A percentile compares a stretch with the other conserved stretches of the same genome.
phyloP scores from a whole-genome alignment of 2,888 invertebrate genomes.

The Hyposoter dolosus region DNA sequence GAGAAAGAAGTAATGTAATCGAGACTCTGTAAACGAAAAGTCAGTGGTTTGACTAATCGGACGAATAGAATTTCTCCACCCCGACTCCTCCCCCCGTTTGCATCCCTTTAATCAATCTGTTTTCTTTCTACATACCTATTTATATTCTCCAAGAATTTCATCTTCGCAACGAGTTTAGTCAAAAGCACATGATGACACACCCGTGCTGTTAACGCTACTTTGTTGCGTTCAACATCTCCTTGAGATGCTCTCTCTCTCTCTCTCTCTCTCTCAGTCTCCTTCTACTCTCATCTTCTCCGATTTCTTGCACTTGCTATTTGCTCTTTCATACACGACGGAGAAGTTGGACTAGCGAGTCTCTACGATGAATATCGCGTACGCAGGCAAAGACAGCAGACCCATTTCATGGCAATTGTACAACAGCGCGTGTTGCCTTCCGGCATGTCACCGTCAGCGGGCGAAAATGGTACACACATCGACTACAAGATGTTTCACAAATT shows the following conservation, averaged over 20 bases:
- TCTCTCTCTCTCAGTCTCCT: background rate
- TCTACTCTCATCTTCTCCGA: background rate
- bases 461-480: constrained; percentile 8
- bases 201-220: constrained; percentile 53
- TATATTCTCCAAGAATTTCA: constrained; percentile 44
- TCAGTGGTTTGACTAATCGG: constrained; percentile 47
- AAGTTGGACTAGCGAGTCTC: constrained; percentile 14
- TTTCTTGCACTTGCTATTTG: constrained; percentile 28
- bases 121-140: background rate
- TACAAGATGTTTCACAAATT: constrained; percentile 22
- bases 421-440: constrained; percentile 32
- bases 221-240: constrained; percentile 45
- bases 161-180: constrained; percentile 34
- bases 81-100: background rate
- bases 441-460: constrained; percentile 38
- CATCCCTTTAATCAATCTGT: background rate
- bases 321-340: constrained; percentile 11
- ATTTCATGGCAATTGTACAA: constrained; percentile 30
- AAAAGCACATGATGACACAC: constrained; percentile 21
- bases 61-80: constrained; percentile 35
- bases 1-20: constrained; percentile 23
- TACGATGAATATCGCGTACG: constrained; percentile 32
- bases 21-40: constrained; percentile 42
- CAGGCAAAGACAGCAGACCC: constrained; percentile 7
- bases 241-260: constrained; percentile 26